Evolutionary conservation across 2,113 vertebrate species (phyloP).

Genomic region (Saccopteryx bilineata): DNA sequence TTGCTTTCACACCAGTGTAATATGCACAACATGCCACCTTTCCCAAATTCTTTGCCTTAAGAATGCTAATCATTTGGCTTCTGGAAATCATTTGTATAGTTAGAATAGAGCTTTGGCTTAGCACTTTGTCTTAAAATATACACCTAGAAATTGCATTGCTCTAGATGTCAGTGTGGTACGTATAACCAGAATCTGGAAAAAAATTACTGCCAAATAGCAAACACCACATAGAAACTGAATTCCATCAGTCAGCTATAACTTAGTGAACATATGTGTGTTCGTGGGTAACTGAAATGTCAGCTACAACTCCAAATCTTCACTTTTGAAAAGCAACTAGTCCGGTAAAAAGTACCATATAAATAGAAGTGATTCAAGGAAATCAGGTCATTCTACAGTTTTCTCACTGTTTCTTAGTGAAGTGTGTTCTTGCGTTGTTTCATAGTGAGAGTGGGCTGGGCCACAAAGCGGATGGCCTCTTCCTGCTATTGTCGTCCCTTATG

Average conservation of each 20-base stretch:
- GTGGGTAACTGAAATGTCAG: not conserved
- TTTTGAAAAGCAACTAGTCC: not conserved
- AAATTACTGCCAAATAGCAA: constrained; percentile 2
- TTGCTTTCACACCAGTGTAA: constrained; percentile 43
- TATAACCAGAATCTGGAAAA: not conserved
- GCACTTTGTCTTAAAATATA: constrained; percentile 71
- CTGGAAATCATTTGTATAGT: constrained; percentile 62
- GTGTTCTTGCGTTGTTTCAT: no score
- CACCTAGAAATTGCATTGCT: constrained; percentile 48
- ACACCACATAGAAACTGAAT: not conserved
- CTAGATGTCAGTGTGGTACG: not conserved
- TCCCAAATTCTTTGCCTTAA: constrained; percentile 73
- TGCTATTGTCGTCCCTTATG: not conserved
- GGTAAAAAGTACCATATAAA: not conserved
- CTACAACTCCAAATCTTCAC: not conserved
- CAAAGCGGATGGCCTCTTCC: not conserved
- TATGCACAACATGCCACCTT: not conserved
- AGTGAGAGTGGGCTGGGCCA: not conserved
- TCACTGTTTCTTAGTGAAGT: not conserved
- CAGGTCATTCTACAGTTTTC: not conserved
- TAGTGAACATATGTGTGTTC: not conserved
- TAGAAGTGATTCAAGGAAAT: not conserved
- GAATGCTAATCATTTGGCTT: constrained; percentile 78
- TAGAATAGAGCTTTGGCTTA: constrained; percentile 57
- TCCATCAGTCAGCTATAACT: not conserved